phyloP scores from a whole-genome alignment of 2,113 vertebrate species.

The Amia ocellicauda region DNA sequence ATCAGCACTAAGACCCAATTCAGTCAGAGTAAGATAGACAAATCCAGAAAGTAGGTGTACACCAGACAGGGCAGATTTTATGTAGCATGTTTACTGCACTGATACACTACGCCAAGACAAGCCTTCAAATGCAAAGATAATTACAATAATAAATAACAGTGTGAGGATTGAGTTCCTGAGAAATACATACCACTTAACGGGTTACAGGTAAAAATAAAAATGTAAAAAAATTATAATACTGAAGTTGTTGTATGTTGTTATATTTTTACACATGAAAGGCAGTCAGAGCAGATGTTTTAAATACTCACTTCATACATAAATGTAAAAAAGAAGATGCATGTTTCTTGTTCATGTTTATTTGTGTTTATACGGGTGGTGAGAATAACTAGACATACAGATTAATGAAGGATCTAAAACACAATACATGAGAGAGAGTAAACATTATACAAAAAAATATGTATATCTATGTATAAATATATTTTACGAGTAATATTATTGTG shows the following conservation, averaged over 20 bases:
- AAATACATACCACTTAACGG: constrained; percentile 74
- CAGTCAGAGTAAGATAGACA: not conserved
- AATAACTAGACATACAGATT: constrained; percentile 58
- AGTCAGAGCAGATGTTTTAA: constrained; percentile 78
- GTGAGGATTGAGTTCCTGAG: constrained; percentile 77
- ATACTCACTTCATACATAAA: constrained; percentile 81
- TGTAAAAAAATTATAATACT: constrained; percentile 75
- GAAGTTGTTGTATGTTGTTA: constrained; percentile 89
- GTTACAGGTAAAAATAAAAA: constrained; percentile 64
- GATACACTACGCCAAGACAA: constrained; percentile 77
- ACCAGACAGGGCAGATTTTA: constrained; percentile 6
- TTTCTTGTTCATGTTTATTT: constrained; percentile 46
- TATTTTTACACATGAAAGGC: constrained; percentile 64
- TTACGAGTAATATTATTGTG: constrained; percentile 65
- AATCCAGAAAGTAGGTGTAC: not conserved
- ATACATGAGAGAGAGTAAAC: constrained; percentile 36
- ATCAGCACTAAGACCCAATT: not conserved
- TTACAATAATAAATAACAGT: constrained; percentile 80
- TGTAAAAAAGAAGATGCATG: constrained; percentile 83
- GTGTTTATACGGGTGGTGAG: constrained; percentile 57
- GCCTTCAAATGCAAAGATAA: constrained; percentile 74
- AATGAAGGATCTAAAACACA: constrained; percentile 57
- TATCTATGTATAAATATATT: constrained; percentile 76
- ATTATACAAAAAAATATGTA: constrained; percentile 70
- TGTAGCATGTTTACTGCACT: constrained; percentile 10